phyloP scores from a whole-genome alignment of 2,888 invertebrate species.

The Caenorhabditis imperialis region DNA sequence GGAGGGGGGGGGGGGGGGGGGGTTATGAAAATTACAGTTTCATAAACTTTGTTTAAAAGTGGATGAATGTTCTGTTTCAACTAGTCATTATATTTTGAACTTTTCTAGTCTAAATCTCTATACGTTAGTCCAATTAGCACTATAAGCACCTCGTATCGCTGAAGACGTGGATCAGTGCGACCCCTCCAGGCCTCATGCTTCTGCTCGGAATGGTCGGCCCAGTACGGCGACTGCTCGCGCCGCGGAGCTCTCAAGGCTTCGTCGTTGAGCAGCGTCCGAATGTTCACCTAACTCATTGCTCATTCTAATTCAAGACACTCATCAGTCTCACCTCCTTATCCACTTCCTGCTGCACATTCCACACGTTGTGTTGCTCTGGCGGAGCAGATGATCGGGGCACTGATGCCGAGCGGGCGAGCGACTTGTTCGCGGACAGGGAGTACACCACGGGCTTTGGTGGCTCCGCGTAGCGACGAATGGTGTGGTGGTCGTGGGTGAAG shows the following conservation, averaged over 20 bases:
- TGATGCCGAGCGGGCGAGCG: slow-evolving; percentile 43
- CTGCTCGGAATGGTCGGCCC: slow-evolving; percentile 62
- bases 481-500: slow-evolving; percentile 70
- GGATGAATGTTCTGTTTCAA: background rate
- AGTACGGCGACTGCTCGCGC: slow-evolving; percentile 65
- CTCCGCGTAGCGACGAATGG: slow-evolving; percentile 34
- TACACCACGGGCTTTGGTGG: slow-evolving; percentile 59
- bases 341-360: slow-evolving; percentile 51
- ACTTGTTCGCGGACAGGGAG: slow-evolving; percentile 56
- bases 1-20: background rate
- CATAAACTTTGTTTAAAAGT: too few relatives aligned
- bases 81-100: too few relatives aligned
- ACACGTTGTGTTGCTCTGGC: slow-evolving; percentile 63
- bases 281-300: slow-evolving; percentile 56
- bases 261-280: slow-evolving; percentile 71
- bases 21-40: background rate
- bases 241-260: slow-evolving; percentile 63
- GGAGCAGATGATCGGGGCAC: slow-evolving; percentile 58
- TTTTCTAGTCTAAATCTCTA: too few relatives aligned
- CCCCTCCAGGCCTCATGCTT: slow-evolving; percentile 69
- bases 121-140: slow-evolving; percentile 12
- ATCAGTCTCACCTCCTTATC: slow-evolving; percentile 63
- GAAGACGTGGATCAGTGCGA: slow-evolving; percentile 66
- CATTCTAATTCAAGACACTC: background rate
- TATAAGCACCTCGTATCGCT: slow-evolving; percentile 55